These are phyloP conservation scores for Drosophila picticornis DNA, from an alignment of 2,888 invertebrate species.

Conservation along the genomic window DNA sequence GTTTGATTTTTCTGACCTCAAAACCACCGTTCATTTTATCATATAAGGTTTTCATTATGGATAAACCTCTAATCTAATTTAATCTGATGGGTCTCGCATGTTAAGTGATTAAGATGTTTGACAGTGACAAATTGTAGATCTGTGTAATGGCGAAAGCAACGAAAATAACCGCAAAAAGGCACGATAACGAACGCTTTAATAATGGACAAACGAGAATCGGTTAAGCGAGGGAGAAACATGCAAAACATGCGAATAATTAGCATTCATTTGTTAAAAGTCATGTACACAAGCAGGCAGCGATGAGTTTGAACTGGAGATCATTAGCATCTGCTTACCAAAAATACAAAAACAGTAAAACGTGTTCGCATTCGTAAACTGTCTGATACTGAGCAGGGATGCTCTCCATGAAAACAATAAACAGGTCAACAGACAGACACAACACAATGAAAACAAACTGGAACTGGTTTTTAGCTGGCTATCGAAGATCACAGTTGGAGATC, in stretches of 20 bases:
- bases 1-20: background rate
- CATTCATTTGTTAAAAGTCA: constrained; percentile 48
- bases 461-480: constrained; percentile 31
- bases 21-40: background rate
- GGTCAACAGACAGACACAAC: constrained; percentile 3
- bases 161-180: background rate
- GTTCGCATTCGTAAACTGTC: constrained; percentile 20
- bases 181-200: constrained; percentile 12
- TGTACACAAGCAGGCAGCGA: constrained; percentile 6
- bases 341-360: constrained; percentile 31
- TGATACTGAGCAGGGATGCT: background rate
- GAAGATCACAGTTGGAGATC: constrained; percentile 6
- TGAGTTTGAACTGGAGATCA: constrained; percentile 34
- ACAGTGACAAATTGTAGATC: background rate
- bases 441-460: constrained; percentile 21
- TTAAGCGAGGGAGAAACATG: background rate
- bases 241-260: constrained; percentile 58
- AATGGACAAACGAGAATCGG: background rate
- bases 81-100: constrained; percentile 6
- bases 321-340: constrained; percentile 39
- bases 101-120: constrained; percentile 27
- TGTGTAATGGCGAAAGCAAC: background rate
- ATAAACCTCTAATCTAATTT: background rate
- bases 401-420: constrained; percentile 8
- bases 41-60: background rate